Evolutionary conservation across 1,140 invertebrate species (phyloP).

Genomic region (Aphelinus certus): DNA sequence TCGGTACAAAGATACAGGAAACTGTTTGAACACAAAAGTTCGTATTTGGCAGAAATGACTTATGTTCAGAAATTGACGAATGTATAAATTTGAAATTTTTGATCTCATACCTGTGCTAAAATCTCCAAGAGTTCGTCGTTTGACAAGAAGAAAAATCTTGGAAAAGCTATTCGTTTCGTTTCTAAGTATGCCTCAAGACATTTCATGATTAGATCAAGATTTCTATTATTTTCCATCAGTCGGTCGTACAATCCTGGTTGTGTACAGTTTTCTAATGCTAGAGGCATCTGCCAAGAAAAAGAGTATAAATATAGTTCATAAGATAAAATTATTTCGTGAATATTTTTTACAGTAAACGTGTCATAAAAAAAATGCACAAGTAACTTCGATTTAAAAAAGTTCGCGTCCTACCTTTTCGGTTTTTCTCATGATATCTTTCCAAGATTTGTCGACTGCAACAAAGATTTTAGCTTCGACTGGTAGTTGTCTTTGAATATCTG

Average conservation of each 20-base stretch:
- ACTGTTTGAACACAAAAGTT: no score
- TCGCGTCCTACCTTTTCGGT: slow-evolving; percentile 70
- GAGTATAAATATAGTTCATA: background rate
- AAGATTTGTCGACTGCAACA: slow-evolving; percentile 83
- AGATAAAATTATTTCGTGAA: background rate
- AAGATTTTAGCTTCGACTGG: slow-evolving; percentile 87
- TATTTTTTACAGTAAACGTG: background rate
- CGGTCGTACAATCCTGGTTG: slow-evolving; percentile 75
- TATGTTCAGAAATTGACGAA: no score
- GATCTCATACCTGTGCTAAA: slow-evolving; percentile 75
- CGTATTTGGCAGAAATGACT: no score
- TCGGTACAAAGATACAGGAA: no score
- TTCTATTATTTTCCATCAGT: slow-evolving; percentile 78
- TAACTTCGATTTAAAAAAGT: background rate
- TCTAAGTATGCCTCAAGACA: slow-evolving; percentile 84
- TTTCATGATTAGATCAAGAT: slow-evolving; percentile 84
- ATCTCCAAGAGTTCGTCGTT: slow-evolving; percentile 95
- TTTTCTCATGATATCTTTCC: slow-evolving; percentile 84
- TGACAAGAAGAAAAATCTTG: slow-evolving; percentile 92
- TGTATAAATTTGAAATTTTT: no score
- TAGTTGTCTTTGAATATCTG: slow-evolving; percentile 87
- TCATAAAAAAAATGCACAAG: no score
- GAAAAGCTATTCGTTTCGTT: slow-evolving; percentile 90
- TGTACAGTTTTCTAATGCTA: slow-evolving; percentile 76
- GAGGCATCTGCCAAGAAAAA: slow-evolving; percentile 66